Conservation (phyloP, 1,140 invertebrate genomes). For the Paracyclopina nana region DNA sequence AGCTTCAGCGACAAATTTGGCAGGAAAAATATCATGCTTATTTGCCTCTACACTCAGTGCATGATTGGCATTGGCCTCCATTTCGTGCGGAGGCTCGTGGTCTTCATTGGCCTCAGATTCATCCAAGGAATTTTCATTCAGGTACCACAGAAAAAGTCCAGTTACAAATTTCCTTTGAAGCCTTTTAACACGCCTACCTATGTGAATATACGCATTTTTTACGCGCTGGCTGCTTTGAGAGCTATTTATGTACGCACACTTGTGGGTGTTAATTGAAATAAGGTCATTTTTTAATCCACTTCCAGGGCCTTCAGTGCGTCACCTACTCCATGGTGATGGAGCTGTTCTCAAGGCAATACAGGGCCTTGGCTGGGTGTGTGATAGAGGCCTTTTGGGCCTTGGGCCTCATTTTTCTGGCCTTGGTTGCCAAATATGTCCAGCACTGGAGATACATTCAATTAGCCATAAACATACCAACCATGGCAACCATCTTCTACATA, state of each 20-base stretch:
- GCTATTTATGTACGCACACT: no score
- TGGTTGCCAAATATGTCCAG: conserved; percentile 27
- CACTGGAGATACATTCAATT: conserved; percentile 32
- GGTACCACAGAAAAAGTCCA: no score
- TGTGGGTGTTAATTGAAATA: no score
- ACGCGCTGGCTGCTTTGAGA: no score
- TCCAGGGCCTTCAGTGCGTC: conserved; percentile 22
- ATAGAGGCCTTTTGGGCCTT: conserved; percentile 27
- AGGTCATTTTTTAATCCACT: conserved; percentile 13
- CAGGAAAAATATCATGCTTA: conserved; percentile 26
- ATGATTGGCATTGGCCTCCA: conserved; percentile 30
- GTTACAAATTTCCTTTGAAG: no score
- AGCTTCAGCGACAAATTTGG: conserved; percentile 29
- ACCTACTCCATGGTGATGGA: conserved; percentile 27
- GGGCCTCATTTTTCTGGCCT: conserved; percentile 26
- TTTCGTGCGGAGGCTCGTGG: conserved; percentile 27
- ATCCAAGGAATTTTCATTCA: conserved; percentile 32
- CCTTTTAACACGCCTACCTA: no score
- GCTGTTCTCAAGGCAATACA: conserved; percentile 29
- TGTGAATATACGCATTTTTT: no score
- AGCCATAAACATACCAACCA: conserved; percentile 27
- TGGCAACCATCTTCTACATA: conserved; percentile 26
- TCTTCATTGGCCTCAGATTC: conserved; percentile 28
- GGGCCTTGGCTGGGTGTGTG: conserved; percentile 29
- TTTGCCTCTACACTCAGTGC: conserved; percentile 31